phyloP scores from a whole-genome alignment of 2,888 invertebrate genomes.

The Parochlus steinenii region DNA sequence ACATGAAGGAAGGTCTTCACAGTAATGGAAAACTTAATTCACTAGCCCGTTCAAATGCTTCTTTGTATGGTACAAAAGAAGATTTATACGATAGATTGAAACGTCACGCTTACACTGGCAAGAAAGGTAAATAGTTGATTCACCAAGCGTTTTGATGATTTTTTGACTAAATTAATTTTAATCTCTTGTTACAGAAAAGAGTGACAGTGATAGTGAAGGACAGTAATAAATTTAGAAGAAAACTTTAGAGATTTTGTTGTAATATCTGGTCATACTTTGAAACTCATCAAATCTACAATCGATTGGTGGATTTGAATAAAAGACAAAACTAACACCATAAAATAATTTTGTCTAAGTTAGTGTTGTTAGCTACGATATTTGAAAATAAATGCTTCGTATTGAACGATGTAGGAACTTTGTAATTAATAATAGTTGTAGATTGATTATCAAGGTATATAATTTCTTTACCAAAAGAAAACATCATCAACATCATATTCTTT shows the following conservation, averaged over 20 bases:
- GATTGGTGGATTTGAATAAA: too few species aligned
- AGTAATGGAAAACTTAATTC: slow-evolving; percentile 84
- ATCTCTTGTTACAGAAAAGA: slow-evolving; percentile 55
- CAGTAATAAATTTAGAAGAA: slow-evolving; percentile 39
- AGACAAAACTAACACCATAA: too few species aligned
- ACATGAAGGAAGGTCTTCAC: slow-evolving; percentile 87
- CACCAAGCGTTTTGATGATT: slow-evolving; percentile 9
- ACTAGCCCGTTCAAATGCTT: slow-evolving; percentile 80
- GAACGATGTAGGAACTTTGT: too few species aligned
- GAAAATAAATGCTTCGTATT: too few species aligned
- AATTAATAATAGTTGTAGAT: too few species aligned
- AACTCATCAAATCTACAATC: too few species aligned
- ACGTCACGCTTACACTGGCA: slow-evolving; percentile 83
- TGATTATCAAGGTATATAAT: too few species aligned
- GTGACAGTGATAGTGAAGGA: slow-evolving; percentile 88
- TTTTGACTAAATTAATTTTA: slow-evolving; percentile 8
- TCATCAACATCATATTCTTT: too few species aligned
- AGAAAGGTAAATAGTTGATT: slow-evolving; percentile 62
- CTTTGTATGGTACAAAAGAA: slow-evolving; percentile 88
- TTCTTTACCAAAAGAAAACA: too few species aligned
- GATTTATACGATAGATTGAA: slow-evolving; percentile 90
- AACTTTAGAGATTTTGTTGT: background rate
- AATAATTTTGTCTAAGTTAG: too few species aligned
- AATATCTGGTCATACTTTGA: too few species aligned
- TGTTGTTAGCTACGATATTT: too few species aligned